A percentile compares a stretch with the other conserved stretches of the same genome.
phyloP scores from a whole-genome alignment of 2,797 vertebrate genomes.

The Agapornis canus region DNA sequence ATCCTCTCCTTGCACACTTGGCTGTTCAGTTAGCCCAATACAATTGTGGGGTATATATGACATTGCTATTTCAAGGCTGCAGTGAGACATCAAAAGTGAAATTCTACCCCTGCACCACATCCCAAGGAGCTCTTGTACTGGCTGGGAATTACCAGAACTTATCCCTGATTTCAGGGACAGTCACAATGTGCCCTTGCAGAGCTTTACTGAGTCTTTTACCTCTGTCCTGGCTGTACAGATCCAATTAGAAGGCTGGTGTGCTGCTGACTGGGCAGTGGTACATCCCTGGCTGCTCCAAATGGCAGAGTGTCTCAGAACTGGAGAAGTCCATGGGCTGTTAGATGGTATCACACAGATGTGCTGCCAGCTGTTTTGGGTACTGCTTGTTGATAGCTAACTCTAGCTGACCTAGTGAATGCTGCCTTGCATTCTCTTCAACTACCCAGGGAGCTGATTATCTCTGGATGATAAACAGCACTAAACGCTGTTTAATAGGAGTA shows the following conservation, averaged over 20 bases:
- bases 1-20: neutral
- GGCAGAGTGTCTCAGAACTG: neutral
- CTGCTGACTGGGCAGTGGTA: neutral
- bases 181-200: neutral
- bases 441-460: neutral
- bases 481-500: neutral
- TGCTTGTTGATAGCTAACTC: neutral
- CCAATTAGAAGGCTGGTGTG: neutral
- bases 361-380: neutral
- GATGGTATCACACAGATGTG: fast-evolving
- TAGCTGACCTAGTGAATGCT: neutral
- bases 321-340: fast-evolving
- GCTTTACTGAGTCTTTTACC: neutral
- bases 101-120: neutral
- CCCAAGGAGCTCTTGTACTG: neutral
- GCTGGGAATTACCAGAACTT: neutral
- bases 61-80: neutral
- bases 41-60: fast-evolving
- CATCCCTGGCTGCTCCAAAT: neutral
- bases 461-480: neutral
- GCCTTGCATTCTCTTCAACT: neutral
- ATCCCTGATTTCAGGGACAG: neutral
- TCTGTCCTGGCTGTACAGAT: neutral
- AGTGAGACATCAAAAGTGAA: neutral
- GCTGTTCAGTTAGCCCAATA: neutral